phyloP scores from a whole-genome alignment of 2,113 vertebrate species.

The Ochotona curzoniae region DNA sequence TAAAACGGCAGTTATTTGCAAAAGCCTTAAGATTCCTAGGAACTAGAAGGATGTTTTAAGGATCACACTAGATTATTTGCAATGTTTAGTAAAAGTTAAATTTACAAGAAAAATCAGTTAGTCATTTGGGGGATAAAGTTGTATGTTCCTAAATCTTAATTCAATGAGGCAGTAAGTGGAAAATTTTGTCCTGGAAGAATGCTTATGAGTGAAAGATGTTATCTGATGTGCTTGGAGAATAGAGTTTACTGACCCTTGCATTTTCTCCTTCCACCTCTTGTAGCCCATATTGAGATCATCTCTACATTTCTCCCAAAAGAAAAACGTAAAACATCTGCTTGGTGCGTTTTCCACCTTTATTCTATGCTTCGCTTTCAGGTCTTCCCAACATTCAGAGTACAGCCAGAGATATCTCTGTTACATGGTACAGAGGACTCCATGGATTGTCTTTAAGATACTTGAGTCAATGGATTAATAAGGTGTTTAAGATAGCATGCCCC shows the following conservation, averaged over 20 bases:
- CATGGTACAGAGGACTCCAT: not conserved
- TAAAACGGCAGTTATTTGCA: not conserved
- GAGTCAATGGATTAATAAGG: not conserved
- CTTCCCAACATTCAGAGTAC: not conserved
- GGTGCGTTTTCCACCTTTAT: not conserved
- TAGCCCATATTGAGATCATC: not conserved
- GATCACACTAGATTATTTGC: not conserved
- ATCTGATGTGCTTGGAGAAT: not conserved
- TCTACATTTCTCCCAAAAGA: not conserved
- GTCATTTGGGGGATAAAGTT: not conserved
- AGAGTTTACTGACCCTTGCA: not conserved
- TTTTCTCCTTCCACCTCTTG: not conserved
- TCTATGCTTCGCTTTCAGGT: not conserved
- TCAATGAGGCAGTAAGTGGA: not conserved
- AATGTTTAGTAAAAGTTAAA: conserved; percentile 15
- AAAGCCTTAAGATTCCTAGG: not conserved
- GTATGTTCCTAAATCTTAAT: not conserved
- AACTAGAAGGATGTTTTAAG: conserved; percentile 2
- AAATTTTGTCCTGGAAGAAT: not conserved
- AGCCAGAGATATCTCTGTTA: not conserved
- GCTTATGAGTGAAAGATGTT: not conserved
- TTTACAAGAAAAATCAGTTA: not conserved
- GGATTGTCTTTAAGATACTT: not conserved
- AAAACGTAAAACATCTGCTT: not conserved
- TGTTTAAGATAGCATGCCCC: not conserved